Percentiles rank a stretch among this genome's conserved stretches.
Conservation (phyloP, 2,797 vertebrate species). For the Lacerta viridis region DNA sequence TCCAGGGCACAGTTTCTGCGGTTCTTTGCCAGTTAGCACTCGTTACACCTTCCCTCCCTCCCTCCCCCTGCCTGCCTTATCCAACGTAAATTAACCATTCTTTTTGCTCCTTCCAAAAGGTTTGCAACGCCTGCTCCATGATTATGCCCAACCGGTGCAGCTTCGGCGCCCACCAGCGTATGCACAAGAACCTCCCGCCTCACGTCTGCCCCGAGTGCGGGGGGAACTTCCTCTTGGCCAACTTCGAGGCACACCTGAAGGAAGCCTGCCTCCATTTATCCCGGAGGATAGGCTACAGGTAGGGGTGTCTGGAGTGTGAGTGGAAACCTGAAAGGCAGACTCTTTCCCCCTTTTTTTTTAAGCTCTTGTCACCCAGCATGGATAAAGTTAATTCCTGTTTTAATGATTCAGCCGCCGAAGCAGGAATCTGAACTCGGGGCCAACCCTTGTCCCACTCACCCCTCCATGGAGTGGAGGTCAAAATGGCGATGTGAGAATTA, state of each 20-base stretch:
- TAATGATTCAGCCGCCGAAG: neutral
- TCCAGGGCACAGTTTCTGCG: neutral
- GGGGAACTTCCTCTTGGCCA: constrained; percentile 83
- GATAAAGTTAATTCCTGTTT: neutral
- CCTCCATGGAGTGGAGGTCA: neutral
- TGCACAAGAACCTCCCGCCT: constrained; percentile 89
- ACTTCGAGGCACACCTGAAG: constrained; percentile 87
- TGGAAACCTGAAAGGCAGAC: neutral
- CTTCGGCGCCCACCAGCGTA: constrained; percentile 89
- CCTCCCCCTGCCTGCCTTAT: neutral
- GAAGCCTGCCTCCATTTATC: constrained; percentile 93
- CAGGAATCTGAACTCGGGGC: neutral
- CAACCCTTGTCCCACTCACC: neutral
- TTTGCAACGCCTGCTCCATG: constrained; percentile 92
- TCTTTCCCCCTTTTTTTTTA: neutral
- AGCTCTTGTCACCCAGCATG: too few species aligned
- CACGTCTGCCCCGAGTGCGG: constrained; percentile 95
- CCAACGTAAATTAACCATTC: too few species aligned
- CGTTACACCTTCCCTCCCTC: too few species aligned
- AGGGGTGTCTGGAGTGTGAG: neutral
- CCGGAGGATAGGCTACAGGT: constrained; percentile 96
- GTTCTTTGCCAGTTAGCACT: neutral
- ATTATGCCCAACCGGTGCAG: constrained; percentile 93
- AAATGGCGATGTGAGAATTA: neutral
- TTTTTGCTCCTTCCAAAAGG: constrained; percentile 71